phyloP scores from a whole-genome alignment of 2,797 vertebrate genomes.

The Smutsia temminckii region DNA sequence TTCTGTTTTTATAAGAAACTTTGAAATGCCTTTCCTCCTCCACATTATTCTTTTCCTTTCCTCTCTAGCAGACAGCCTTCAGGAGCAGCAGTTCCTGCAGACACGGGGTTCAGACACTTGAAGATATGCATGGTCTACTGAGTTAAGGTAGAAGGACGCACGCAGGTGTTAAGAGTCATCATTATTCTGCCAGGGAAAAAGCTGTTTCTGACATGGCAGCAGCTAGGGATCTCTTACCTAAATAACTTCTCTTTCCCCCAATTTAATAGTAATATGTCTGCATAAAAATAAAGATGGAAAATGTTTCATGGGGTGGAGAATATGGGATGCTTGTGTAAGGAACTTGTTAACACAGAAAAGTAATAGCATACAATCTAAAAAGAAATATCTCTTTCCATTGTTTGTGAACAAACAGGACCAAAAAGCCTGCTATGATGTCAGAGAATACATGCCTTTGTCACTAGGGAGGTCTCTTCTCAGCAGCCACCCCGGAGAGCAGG shows the following conservation, averaged over 20 bases:
- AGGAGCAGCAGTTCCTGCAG: not conserved
- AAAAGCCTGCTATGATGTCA: not conserved
- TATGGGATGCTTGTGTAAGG: not conserved
- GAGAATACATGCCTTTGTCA: not conserved
- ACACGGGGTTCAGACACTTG: not conserved
- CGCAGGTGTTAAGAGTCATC: not conserved
- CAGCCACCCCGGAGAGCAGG: not conserved
- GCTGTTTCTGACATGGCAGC: not conserved
- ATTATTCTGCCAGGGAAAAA: not conserved
- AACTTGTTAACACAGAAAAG: not conserved
- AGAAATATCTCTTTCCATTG: not conserved
- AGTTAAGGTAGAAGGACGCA: not conserved
- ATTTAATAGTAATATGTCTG: not conserved
- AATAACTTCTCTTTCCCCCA: not conserved
- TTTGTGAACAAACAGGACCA: not conserved
- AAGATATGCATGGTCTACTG: not conserved
- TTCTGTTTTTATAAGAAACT: not conserved
- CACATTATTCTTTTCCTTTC: not conserved
- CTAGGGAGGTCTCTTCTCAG: not conserved
- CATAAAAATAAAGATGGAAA: slow-evolving; percentile 9
- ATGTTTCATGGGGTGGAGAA: not conserved
- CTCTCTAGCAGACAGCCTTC: not conserved
- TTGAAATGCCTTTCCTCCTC: not conserved
- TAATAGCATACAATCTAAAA: slow-evolving; percentile 22
- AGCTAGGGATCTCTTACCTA: not conserved